Evolutionary conservation across 2,113 vertebrate species (phyloP).

Genomic region (western clawed frog (Xenopus tropicalis)): UCB_Xtro_10.0 CM004446.2:97159501-97160000

Average conservation of each 20-base stretch:
- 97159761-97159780: constrained; percentile 89
- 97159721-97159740: no score
- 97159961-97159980: constrained; percentile 86
- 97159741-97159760: constrained; percentile 55
- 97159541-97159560: no score
- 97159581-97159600: no score
- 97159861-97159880: constrained; percentile 67
- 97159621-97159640: no score
- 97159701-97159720: no score
- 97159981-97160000: constrained; percentile 90
- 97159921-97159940: constrained; percentile 88
- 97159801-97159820: constrained; percentile 95
- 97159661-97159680: no score
- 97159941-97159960: constrained; percentile 89
- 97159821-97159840: constrained; percentile 87
- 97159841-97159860: constrained; percentile 87
- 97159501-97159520: no score
- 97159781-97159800: constrained; percentile 97
- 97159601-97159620: no score
- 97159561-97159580: no score
- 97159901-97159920: constrained; percentile 82
- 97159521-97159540: no score
- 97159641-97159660: no score
- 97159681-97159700: no score
- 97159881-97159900: constrained; percentile 64